Evolutionary conservation across 2,797 vertebrate species (phyloP), one percentile per base, ranked within the genome.

Genomic region (Lindbergichthys nudifrons): DNA sequence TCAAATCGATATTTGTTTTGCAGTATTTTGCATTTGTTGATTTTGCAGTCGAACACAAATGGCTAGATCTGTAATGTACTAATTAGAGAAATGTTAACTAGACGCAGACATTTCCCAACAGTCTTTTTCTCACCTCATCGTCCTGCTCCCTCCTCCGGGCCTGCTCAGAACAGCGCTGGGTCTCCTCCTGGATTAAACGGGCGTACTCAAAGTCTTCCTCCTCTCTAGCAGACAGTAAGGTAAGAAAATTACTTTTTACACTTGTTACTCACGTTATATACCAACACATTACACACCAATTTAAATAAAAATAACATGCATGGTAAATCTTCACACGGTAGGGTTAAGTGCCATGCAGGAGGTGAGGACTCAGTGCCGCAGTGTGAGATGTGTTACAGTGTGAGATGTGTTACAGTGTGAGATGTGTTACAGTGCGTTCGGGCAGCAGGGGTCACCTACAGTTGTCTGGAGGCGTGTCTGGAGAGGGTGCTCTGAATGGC

Each of bases 151-250:
- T 91, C 61, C 66, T 89, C 7, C 19, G 74, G 5, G 84, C 70
- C 79, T 95, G 95, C 56, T 94, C 92, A 0, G 93, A 92, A 48
- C 89, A 62, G n/a, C 81, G 90, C 78, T 87, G 91, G 65, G 95
- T 87, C 80, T 96, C 93, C 57, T 95, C 93, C 83, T 95, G 96
- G 72, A 95, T 91, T 43, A 89, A 57, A 1, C 77, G 91, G 18
- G 93, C 94, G 0, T 94, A 95, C 77, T 95, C 89, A 0, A 94
- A 94, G 81, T 95, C 95, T 60, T 86, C 79, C 74, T 94, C 94
- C 84, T 96, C 93, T 51, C 95, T 96, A 18, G 1, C 12, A 13
- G 56, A 26, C 59, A 82, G 14, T 2, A n/a, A 71, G 39, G 51
- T 11, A 39, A 63, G 53, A 59, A 30, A 50, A 51, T 11, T 3